Evolutionary conservation across 1,140 invertebrate species (phyloP).

Genomic region (Ips nitidus): DNA sequence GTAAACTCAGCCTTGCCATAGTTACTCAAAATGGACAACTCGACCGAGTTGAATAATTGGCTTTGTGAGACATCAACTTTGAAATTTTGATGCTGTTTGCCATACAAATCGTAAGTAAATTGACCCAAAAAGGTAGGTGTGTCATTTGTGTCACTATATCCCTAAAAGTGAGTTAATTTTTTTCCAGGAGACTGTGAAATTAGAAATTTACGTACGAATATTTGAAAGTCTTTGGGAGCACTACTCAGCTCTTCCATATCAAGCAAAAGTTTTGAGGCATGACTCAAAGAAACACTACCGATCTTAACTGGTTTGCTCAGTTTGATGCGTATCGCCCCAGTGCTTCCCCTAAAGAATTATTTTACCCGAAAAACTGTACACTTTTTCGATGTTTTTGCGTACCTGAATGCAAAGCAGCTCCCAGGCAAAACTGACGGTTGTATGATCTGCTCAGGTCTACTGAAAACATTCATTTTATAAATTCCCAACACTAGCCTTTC

Average conservation of each 20-base stretch:
- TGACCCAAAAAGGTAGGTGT: constrained; percentile 27
- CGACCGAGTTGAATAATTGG: constrained; percentile 34
- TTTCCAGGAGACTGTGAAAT: not conserved
- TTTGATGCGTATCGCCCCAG: constrained; percentile 29
- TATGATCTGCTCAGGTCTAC: constrained; percentile 29
- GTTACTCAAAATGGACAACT: constrained; percentile 37
- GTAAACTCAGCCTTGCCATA: constrained; percentile 40
- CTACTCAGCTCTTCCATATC: constrained; percentile 25
- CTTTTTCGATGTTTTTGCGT: not conserved
- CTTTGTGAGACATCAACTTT: constrained; percentile 21
- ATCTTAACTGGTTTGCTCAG: constrained; percentile 31
- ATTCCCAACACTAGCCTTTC: constrained; percentile 27
- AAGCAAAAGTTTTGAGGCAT: constrained; percentile 25
- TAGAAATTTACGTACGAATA: constrained; percentile 22
- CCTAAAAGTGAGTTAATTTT: constrained; percentile 20
- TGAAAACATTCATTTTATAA: constrained; percentile 22
- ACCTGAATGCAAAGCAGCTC: constrained; percentile 34
- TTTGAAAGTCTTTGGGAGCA: constrained; percentile 37
- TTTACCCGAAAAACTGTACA: not conserved
- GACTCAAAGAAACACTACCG: constrained; percentile 33
- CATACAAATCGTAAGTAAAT: constrained; percentile 36
- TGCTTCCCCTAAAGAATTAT: constrained; percentile 16
- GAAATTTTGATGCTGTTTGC: constrained; percentile 39
- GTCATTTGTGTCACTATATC: constrained; percentile 4
- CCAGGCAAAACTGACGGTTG: constrained; percentile 26